Base-by-base conservation (phyloP, 37 sponge, comb jelly and placozoan species). In the Halisarca cf. caerulea region DNA sequence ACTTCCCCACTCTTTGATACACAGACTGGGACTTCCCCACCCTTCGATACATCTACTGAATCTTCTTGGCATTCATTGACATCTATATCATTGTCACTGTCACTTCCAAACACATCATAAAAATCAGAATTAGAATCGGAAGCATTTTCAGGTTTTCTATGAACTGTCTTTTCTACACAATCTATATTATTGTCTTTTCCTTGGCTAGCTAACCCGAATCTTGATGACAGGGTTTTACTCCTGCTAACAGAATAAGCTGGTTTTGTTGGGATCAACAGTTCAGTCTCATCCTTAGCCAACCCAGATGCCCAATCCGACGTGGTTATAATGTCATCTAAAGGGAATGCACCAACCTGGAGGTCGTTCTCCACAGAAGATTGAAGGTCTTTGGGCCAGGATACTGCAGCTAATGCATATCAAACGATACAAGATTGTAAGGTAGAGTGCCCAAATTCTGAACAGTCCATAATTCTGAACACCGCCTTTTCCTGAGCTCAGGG, bases 311-410 rank as follows among this genome's bases (percentile, higher is more conserved):
- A 68, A 30, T 68, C 69, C 15, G 69, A 68, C 2, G 69, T 34
- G 30, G 69, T 68, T 34, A 68, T 68, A 33, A 68, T 68, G 69
- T 68, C 69, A 68, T 68, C 69, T 34, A 68, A 30, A 4, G 69
- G 69, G 69, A 68, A 68, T 32, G 30, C 28, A 27, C 69, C 69
- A 6, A 30, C 69, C 4, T 28, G 35, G 27, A 33, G 34, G 15
- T 17, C 69, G 3, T 17, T 28, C 17, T 68, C 35, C 4, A 3
- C 34, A 17, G 69, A 18, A 28, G 35, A 68, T 32, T 34, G 34
- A 30, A 68, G 30, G 69, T 68, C 69, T 28, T 25, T 68, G 27
- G 69, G 69, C 69, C 69, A 68, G 69, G 17, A 34, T 17, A n/a
- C n/a, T n/a, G n/a, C n/a, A n/a, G n/a, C n/a, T n/a, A n/a, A n/a